These are phyloP conservation scores for Hipposideros armiger DNA, from an alignment of 2,113 vertebrate species.

Conservation along the genomic window DNA sequence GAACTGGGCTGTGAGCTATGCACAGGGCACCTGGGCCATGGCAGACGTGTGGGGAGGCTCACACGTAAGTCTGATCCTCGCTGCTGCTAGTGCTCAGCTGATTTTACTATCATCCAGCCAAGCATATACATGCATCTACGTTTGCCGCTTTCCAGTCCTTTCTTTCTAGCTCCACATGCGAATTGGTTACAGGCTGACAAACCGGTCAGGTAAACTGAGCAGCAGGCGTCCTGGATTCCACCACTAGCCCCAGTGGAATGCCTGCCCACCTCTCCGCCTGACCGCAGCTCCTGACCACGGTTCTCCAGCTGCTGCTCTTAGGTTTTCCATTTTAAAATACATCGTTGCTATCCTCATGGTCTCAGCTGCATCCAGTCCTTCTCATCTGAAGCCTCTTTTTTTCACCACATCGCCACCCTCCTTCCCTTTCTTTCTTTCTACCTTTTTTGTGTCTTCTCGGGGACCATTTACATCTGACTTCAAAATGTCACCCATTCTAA, in stretches of 20 bases:
- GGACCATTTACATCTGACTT: background rate
- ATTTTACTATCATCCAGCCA: accelerated
- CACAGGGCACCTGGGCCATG: background rate
- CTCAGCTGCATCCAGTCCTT: background rate
- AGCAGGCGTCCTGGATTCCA: background rate
- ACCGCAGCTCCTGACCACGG: too few species aligned
- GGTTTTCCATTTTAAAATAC: background rate
- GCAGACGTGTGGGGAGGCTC: background rate
- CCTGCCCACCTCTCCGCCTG: background rate
- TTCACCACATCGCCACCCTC: too few species aligned
- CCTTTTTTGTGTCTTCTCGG: accelerated
- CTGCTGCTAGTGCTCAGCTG: background rate
- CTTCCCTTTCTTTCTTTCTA: background rate
- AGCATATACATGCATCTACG: background rate
- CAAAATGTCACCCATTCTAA: background rate
- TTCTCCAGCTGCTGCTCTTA: background rate
- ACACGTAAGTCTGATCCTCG: background rate
- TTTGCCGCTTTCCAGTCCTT: background rate
- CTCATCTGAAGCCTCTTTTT: background rate
- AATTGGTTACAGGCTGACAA: background rate
- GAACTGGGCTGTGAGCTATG: background rate
- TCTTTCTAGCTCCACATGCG: background rate
- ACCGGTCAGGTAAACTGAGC: too few species aligned
- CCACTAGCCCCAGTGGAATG: accelerated
- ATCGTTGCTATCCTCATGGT: background rate